Percentiles rank a stretch among this genome's conserved stretches.
phyloP scores from a whole-genome alignment of 2,797 vertebrate species.

The Momotus momota region DNA sequence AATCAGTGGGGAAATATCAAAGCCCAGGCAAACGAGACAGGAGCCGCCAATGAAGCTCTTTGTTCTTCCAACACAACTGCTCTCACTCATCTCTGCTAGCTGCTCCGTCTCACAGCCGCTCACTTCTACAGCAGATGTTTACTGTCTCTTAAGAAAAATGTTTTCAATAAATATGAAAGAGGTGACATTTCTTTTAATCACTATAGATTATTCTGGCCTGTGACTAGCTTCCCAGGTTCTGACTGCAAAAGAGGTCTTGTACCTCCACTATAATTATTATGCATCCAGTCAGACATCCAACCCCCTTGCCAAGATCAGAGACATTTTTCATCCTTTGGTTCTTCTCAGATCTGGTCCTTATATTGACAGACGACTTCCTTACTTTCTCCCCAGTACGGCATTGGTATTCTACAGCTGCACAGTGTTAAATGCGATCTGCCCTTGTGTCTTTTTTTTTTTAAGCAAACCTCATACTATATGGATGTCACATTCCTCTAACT shows the following conservation, averaged over 20 bases:
- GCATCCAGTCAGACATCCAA: constrained; percentile 44
- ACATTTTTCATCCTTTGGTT: constrained; percentile 17
- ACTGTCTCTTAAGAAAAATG: constrained; percentile 45
- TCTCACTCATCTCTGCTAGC: constrained; percentile 12
- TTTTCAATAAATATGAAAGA: constrained; percentile 66
- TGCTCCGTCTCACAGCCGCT: neutral
- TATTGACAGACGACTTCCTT: neutral
- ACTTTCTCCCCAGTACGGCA: neutral
- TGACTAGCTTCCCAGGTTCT: constrained; percentile 32
- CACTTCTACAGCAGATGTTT: constrained; percentile 50
- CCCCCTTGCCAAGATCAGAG: constrained; percentile 45
- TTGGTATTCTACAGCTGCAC: constrained; percentile 32
- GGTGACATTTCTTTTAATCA: constrained; percentile 66
- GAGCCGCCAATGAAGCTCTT: constrained; percentile 39
- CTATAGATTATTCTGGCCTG: constrained; percentile 22
- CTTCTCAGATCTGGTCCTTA: constrained; percentile 50
- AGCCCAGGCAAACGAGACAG: constrained; percentile 37
- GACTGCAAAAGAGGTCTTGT: constrained; percentile 42
- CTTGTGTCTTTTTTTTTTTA: constrained; percentile 11
- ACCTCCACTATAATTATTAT: constrained; percentile 62
- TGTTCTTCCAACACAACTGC: constrained; percentile 57
- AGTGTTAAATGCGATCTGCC: constrained; percentile 4
- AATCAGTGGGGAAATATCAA: constrained; percentile 66
- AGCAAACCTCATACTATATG: constrained; percentile 7
- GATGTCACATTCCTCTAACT: constrained; percentile 17